Conservation (phyloP, 2,888 invertebrate species). For the Dryomyza anilis region DNA sequence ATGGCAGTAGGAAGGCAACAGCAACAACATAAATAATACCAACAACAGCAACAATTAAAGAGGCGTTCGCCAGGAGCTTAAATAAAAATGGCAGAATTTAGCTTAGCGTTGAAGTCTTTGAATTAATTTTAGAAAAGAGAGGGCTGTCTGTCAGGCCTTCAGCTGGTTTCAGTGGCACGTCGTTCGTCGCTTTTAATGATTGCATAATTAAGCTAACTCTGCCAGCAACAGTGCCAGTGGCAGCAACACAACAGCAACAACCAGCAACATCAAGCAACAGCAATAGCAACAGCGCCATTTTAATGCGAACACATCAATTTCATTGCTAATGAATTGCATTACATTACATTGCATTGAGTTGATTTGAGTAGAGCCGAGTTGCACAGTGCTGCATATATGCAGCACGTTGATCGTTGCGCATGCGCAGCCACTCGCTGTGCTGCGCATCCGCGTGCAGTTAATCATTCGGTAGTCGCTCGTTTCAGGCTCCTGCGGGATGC, state of each 20-base stretch:
- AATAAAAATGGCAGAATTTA: conserved; percentile 1
- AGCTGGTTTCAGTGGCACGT: background rate
- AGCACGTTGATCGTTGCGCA: too few species aligned
- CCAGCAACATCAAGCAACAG: background rate
- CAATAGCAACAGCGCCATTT: background rate
- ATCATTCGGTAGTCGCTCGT: background rate
- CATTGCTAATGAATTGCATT: conserved; percentile 19
- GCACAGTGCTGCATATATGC: too few species aligned
- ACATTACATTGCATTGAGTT: background rate
- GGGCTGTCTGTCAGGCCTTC: too few species aligned
- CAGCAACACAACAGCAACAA: background rate
- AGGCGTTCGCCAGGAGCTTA: background rate
- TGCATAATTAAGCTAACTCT: conserved; percentile 13
- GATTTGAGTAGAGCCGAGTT: too few species aligned
- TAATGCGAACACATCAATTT: conserved; percentile 1
- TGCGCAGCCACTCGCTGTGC: background rate
- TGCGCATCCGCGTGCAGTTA: background rate
- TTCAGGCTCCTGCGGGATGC: background rate
- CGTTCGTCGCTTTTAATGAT: conserved; percentile 4
- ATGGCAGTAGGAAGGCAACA: too few species aligned
- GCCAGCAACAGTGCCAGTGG: background rate
- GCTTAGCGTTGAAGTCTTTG: background rate
- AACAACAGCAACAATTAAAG: background rate
- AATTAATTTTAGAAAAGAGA: background rate
- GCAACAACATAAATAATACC: background rate